Conservation (phyloP, 2,888 invertebrate species). For the Drosophila nr. perissopoda region DNA sequence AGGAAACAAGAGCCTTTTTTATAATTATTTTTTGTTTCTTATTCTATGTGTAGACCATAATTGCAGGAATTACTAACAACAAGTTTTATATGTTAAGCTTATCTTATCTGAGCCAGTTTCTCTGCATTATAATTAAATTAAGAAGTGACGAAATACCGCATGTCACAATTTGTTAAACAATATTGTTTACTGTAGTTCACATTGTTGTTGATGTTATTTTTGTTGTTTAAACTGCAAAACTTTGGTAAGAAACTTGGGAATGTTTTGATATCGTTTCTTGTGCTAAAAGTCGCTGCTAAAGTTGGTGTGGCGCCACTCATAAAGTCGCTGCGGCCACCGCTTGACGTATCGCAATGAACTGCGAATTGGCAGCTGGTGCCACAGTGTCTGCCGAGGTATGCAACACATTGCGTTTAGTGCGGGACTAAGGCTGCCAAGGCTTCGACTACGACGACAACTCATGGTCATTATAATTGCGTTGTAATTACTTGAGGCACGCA, state of each 20-base stretch:
- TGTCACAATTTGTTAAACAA: conserved; percentile 30
- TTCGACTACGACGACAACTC: conserved; percentile 28
- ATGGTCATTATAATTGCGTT: conserved; percentile 60
- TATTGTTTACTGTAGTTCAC: conserved; percentile 14
- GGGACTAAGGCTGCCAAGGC: not conserved
- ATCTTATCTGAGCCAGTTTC: not conserved
- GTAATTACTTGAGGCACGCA: conserved; percentile 78
- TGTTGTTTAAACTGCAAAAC: conserved; percentile 18
- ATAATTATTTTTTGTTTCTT: not conserved
- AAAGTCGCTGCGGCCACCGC: conserved; percentile 22
- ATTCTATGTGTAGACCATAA: not conserved
- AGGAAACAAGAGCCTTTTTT: not conserved
- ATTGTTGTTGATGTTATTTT: conserved; percentile 18
- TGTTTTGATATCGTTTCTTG: conserved; percentile 22
- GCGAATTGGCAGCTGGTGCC: conserved; percentile 56
- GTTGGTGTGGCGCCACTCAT: conserved; percentile 28
- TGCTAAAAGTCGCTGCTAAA: conserved; percentile 4
- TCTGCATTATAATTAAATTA: not conserved
- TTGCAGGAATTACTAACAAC: not conserved
- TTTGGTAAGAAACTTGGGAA: conserved; percentile 31
- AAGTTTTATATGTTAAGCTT: not conserved
- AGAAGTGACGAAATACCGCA: conserved; percentile 16
- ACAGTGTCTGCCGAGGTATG: conserved; percentile 60
- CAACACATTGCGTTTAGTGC: conserved; percentile 63
- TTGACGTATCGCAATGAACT: conserved; percentile 32